Evolutionary conservation across 1,140 invertebrate genomes (phyloP).

Genomic region (Pseudobourletiella spinata): DNA sequence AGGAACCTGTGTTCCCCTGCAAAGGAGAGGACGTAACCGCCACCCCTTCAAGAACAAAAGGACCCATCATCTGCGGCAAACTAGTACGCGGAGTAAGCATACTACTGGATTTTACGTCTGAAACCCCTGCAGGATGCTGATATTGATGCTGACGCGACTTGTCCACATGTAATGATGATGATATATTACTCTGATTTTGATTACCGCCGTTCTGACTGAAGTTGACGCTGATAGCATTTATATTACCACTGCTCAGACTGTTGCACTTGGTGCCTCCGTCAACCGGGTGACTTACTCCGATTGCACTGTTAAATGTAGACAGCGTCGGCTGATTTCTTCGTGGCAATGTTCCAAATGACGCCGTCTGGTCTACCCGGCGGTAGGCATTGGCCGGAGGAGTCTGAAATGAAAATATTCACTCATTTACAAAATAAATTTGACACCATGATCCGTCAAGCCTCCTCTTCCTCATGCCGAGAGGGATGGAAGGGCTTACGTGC

Average conservation of each 20-base stretch:
- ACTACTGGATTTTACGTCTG: too few species aligned
- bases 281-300: not conserved
- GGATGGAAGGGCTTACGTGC: too few species aligned
- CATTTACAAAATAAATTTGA: not conserved
- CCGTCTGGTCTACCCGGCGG: conserved; percentile 28
- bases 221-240: conserved; percentile 11
- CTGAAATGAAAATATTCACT: conserved; percentile 8
- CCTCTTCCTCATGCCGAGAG: too few species aligned
- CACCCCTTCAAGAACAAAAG: not conserved
- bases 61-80: not conserved
- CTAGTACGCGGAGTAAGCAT: not conserved
- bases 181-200: not conserved
- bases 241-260: conserved; percentile 28
- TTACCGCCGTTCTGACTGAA: not conserved
- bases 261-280: conserved; percentile 6
- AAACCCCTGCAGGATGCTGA: too few species aligned
- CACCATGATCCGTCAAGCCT: too few species aligned
- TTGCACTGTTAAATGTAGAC: conserved; percentile 18
- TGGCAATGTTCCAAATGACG: conserved; percentile 32
- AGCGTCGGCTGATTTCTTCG: conserved; percentile 15
- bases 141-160: not conserved
- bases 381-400: conserved; percentile 37
- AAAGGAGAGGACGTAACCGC: conserved; percentile 1
- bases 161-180: not conserved
- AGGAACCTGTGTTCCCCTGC: not conserved